Evolutionary conservation across 2,797 vertebrate species (phyloP), one percentile per base, ranked within the genome.

Genomic region (Erethizon dorsatum): DNA sequence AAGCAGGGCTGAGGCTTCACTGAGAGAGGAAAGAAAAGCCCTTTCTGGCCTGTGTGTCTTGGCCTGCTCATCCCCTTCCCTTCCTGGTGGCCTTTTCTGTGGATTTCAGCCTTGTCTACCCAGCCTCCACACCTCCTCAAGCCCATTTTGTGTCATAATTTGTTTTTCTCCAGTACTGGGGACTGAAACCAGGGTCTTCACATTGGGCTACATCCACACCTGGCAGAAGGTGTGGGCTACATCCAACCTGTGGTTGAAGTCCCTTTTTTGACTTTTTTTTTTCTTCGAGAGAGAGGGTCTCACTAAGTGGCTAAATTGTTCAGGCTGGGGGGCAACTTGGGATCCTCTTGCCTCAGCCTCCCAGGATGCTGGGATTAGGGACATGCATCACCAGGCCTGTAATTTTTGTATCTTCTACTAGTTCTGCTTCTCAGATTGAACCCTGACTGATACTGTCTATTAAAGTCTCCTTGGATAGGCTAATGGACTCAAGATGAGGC

Each of bases 401-500:
- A 47, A 75, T 28, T 45, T 28, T 47, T 61, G 3, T 57, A 54
- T 33, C n/a, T 96, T 18, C 50, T 61, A 45, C 14, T 85, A 13
- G 20, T 73, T 71, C n/a, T 80, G 20, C 13, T 61, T 94, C 77
- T 96, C 47, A 78, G 41, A 13, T 50, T 85, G 31, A 93, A 89
- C 26, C 33, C 33, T 91, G 75, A n/a, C 31, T 83, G 57, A 87
- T 24, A 52, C 1, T 79, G 4, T 31, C 10, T 13, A 7, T 24
- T 91, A 83, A 50, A 45, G 50, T 12, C 47, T 88, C 24, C 63
- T 71, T 91, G 24, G 14, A 31, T 84, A 93, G 13, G 31, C 37
- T 33, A 79, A 94, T 28, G 37, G 26, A 80, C 83, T 78, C 80
- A 69, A 89, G 20, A 47, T 31, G 6, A 5, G 45, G 73, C 59